Base-by-base conservation (phyloP, 2,797 vertebrate genomes). In the Cirrhinus molitorella region DNA sequence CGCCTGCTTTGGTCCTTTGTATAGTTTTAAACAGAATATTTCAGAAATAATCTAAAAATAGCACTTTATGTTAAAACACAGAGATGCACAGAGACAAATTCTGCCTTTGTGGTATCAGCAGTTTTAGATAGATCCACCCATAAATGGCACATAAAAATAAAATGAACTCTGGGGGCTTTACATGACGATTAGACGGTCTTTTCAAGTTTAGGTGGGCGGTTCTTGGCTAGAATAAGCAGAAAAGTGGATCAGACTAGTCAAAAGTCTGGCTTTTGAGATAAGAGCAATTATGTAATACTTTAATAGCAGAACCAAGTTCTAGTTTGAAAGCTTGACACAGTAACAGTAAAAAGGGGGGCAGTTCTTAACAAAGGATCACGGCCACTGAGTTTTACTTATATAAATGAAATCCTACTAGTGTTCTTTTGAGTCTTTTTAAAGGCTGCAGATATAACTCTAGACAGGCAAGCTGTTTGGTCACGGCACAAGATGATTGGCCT, bases 181-280 rank as follows among this genome's bases (percentile, higher is more conserved):
- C 6, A 4, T 74, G 73, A 28, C 7, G 19, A 5, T 53, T 74
- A 37, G 31, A 28, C 3, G 13, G 53, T 75, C 21, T 37, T 34
- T 57, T 75, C 31, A n/a, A 75, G 73, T 59, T 75, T 9, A 37
- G 37, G 51, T 55, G 72, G 72, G 28, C 3, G 21, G 51, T 55
- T 75, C 51, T 57, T 55, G 72, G 72, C 72, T 75, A 59, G 34
- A 75, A 57, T 16, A 37, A 59, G 51, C 53, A 59, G 31, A 57
- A 75, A 55, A 75, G 51, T 75, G 31, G 72, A 73, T 55, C 31
- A 37, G 51, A 40, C 49, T 55, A 57, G 53, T 75, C 53, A 59
- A 75, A 59, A 75, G 53, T 55, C 72, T 74, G 72, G 31, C 51
- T 72, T 72, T 51, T 51, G 45, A 51, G 70, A 51, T 51, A 51